These are phyloP conservation scores for Odontothrips loti DNA, from an alignment of 2,888 invertebrate species.

Conservation along the genomic window DNA sequence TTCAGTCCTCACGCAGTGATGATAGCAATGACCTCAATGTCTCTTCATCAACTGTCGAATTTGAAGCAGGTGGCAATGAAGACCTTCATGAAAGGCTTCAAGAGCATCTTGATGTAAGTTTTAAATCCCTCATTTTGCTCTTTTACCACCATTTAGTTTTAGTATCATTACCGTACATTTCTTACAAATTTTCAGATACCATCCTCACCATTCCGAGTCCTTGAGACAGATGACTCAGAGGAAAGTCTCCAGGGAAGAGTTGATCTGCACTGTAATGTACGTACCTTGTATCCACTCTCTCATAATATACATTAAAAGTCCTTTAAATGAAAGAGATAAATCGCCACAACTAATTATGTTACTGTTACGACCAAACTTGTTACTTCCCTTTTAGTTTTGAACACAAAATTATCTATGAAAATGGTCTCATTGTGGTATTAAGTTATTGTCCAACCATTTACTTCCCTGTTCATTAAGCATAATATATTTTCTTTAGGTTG, in stretches of 20 bases:
- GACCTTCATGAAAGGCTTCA: neutral
- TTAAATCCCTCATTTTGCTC: neutral
- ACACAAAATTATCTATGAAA: no score
- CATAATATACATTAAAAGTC: no score
- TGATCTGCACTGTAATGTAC: neutral
- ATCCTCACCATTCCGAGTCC: neutral
- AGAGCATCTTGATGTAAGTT: neutral
- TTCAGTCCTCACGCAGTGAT: neutral
- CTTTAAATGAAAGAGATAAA: no score
- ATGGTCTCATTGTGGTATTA: no score
- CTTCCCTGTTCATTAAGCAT: neutral
- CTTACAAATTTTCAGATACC: neutral
- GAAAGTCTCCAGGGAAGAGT: neutral
- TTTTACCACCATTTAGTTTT: neutral
- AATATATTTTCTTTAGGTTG: no score
- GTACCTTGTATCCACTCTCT: neutral
- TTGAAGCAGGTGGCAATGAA: neutral
- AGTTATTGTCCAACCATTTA: neutral
- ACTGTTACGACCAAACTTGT: no score
- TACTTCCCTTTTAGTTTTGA: no score
- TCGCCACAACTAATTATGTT: no score
- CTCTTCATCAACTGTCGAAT: neutral
- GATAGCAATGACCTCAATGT: neutral
- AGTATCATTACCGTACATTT: neutral
- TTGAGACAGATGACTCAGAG: neutral